Base-by-base conservation (phyloP, 2,797 vertebrate genomes). In the Neosalanx taihuensis region DNA sequence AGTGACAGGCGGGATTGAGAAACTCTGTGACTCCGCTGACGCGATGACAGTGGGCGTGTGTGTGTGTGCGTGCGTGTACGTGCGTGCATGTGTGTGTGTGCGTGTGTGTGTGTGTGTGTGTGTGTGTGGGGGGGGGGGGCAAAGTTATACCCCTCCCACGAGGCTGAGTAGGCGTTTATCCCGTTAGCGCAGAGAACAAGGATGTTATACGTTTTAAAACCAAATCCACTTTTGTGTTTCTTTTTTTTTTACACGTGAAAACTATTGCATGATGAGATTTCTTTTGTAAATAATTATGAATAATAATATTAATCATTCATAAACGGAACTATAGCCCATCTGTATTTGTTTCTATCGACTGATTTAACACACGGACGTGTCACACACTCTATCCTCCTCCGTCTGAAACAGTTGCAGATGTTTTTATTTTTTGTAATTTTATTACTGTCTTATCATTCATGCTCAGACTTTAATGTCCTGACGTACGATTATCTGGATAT, bases 1-100 rank as follows among this genome's bases (percentile, higher is more conserved):
- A 51, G 26, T 51, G 46, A 67, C 64, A 67, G 64, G 7, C 46
- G 46, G 49, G 30, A 60, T 46, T 10, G 23, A 60, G 37, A 46
- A 23, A 64, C 20, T 64, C 37, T n/a, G 56, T 58, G 58, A 60
- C 58, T 26, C 20, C 58, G 51, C 51, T 56, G 51, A n/a, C 18
- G 51, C 6, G 51, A 56, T 56, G 51, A 56, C 51, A 56, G 51
- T 17, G 51, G 51, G 51, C n/a, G 51, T 56, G 49, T 51, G 51
- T 56, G 5, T 46, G 5, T 2, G 41, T 12, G 5, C 2, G 23
- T 26, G 23, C 1, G 23, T 26, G 23, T 26, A 1, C 23, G 23
- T 26, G 23, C 23, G 23, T 26, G 23, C 23, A 1, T 26, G 23
- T 1, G 23, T 26, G 23, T 26, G 23, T 26, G 23, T 26, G 23